These are phyloP conservation scores for Gorsachius magnificus DNA, from an alignment of 2,797 vertebrate genomes.

Conservation along the genomic window DNA sequence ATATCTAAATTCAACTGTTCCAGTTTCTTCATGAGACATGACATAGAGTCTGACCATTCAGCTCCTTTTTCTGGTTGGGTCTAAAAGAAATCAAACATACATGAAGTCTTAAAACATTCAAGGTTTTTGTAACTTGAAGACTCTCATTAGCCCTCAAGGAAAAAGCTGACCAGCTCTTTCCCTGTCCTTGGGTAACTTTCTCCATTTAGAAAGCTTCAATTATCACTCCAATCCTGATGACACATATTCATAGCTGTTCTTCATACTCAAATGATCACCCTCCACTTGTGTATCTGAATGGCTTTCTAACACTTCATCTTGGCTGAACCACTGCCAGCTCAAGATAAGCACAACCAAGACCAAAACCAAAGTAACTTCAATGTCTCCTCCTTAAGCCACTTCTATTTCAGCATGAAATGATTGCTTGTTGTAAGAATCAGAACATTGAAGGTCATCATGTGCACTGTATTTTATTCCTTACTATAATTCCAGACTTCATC, in stretches of 20 bases:
- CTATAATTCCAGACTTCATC: background rate
- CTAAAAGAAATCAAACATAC: constrained; percentile 40
- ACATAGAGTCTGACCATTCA: constrained; percentile 86
- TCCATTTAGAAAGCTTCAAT: constrained; percentile 6
- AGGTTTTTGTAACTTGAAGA: background rate
- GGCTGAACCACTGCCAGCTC: background rate
- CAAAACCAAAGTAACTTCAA: background rate
- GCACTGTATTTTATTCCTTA: background rate
- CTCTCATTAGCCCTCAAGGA: background rate
- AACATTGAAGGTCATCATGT: background rate
- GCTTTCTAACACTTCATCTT: background rate
- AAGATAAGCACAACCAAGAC: background rate
- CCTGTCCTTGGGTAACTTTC: background rate
- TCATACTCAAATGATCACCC: background rate
- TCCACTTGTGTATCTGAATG: background rate
- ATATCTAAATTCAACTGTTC: constrained; percentile 89
- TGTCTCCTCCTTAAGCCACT: background rate
- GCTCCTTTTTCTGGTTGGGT: constrained; percentile 67
- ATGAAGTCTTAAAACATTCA: background rate
- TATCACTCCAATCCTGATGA: background rate
- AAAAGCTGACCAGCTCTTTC: background rate
- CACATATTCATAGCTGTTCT: background rate
- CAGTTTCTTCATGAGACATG: constrained; percentile 85
- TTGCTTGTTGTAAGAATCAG: background rate
- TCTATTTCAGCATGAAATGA: background rate